A percentile compares a stretch with the other conserved stretches of the same genome.
Evolutionary conservation across 1,140 invertebrate species (phyloP).

Genomic region (Theocolax elegans): DNA sequence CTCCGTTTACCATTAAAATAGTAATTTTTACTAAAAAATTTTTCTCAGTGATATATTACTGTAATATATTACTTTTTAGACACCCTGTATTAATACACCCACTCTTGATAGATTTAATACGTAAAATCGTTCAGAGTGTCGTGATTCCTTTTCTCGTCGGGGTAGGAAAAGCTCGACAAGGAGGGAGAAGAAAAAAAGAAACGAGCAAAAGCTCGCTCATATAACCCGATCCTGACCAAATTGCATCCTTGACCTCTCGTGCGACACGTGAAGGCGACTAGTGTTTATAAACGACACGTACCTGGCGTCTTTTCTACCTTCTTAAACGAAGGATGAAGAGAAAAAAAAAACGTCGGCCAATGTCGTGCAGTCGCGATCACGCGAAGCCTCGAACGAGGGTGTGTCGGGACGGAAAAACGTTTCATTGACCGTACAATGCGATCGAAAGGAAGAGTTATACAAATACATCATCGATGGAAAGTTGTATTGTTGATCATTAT

Average conservation of each 20-base stretch:
- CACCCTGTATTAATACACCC: no score
- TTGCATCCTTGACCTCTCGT: constrained; percentile 56
- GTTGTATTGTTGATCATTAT: no score
- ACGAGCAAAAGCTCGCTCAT: neutral
- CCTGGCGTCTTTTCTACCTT: constrained; percentile 30
- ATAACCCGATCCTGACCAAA: constrained; percentile 48
- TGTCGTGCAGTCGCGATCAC: neutral
- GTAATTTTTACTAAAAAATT: no score
- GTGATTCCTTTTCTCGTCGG: no score
- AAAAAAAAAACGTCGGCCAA: neutral
- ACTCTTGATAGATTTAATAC: no score
- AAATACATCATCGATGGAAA: no score
- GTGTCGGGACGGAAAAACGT: neutral
- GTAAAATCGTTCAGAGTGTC: no score
- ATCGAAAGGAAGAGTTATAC: no score
- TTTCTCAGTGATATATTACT: no score
- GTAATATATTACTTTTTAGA: no score
- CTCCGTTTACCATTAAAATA: no score
- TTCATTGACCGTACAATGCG: neutral
- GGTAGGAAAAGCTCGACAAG: neutral
- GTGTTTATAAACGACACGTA: neutral
- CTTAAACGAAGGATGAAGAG: neutral
- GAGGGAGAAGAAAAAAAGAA: neutral
- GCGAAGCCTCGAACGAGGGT: neutral
- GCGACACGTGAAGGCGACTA: constrained; percentile 1